Base-by-base conservation (phyloP, 1,140 invertebrate genomes). In the Hycleus phaleratus region DNA sequence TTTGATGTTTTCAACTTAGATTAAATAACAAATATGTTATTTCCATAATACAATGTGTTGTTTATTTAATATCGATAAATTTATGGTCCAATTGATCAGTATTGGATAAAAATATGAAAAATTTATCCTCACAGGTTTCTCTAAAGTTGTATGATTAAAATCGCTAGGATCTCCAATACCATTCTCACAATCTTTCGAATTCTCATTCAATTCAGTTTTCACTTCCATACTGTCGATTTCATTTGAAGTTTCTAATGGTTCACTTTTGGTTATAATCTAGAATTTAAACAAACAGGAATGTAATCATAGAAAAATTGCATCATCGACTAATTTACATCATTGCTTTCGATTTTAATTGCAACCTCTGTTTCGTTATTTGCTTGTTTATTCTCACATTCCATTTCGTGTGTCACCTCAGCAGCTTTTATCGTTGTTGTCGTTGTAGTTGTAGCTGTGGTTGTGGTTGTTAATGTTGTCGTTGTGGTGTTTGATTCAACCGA, bases 291-390 rank as follows among this genome's bases (percentile, higher is more conserved):
- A 18, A 18, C 18, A 18, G 18, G 18, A 18, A 18, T 18, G 18
- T 18, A 18, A 18, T 18, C 18, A 18, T 18, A 18, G 18, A 18
- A 18, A 18, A 18, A 18, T 58, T 48, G 68, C 68, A 43, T 58
- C 60, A 49, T 45, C 66, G 61, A 60, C 64, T 26, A 64, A 39
- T 25, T 39, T 57, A 25, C 46, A 25, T 40, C n/a, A 24, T 54
- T 26, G 6, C n/a, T 40, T 38, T 50, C 38, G 39, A 60, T 70
- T 7, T 2, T 32, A 18, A 50, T 50, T 52, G 74, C 73, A 50
- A 72, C 71, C 25, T 49, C 26, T 18, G 18, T 18, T 46, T 54
- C 44, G 2, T 3, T 32, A 4, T 26, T 38, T 7, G 10, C 26
- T 32, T 12, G 5, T n/a, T 32, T 5, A 7, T 43, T 46, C 11